Evolutionary conservation across 2,797 vertebrate genomes (phyloP), one percentile per base, ranked within the genome.

Genomic region (Eptatretus atami): DNA sequence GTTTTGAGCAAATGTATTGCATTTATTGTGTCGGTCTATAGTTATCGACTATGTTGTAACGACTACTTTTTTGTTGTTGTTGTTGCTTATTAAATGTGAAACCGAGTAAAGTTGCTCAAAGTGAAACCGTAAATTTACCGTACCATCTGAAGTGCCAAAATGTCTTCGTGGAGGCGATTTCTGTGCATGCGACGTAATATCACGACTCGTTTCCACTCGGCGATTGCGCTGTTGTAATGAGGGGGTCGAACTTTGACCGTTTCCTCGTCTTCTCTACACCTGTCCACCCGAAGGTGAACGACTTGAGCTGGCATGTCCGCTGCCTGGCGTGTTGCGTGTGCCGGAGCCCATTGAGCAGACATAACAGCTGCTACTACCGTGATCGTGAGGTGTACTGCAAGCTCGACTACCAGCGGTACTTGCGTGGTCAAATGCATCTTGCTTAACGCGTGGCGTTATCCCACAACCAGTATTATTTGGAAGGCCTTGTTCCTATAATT

Each of bases 301-400:
- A 86, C 73, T 67, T 84, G 76, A 87, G 83, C 78, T 96, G 88
- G 90, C 90, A 95, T 13, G 84, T 87, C 69, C 81, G 81, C 65
- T 96, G 90, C 66, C 82, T 96, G 15, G 86, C 82, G 1, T 96
- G 90, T 75, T 86, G 83, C 11, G 84, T 93, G 66, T 96, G 90
- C 72, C 82, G 84, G 66, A 82, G 82, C 0, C 80, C 82, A 8
- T 75, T 96, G 64, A 82, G 86, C 74, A 79, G 82, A 66, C 82
- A 93, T 64, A 80, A 80, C 53, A 96, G 85, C 72, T 96, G 90
- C 67, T 96, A 88, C 69, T 84, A 95, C 72, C 88, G 88, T 78
- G 84, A 86, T 52, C 86, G 84, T 71, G 83, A 88, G 69, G 82
- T 96, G 69, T 96, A 86, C 77, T 96, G 90, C 74, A 95, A 93